Base-by-base conservation (phyloP, 2,113 vertebrate genomes). In the Takifugu flavidus region DNA sequence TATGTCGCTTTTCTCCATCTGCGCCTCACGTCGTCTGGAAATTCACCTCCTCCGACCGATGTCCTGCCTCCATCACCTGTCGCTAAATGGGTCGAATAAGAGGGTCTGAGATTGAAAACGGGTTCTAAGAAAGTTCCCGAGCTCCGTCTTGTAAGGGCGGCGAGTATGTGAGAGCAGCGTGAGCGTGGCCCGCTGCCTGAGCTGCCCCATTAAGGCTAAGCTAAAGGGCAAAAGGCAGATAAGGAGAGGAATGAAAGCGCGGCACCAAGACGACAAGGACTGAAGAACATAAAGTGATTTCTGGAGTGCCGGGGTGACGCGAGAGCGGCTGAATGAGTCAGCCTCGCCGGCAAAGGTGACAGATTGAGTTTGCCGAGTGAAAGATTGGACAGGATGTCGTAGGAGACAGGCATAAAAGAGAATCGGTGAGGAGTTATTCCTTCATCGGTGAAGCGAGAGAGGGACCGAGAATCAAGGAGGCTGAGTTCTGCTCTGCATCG, bases 271-370 rank as follows among this genome's bases (percentile, higher is more conserved):
- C 15, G 10, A 49, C 14, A 49, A 39, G 34, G 47, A 20, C 51
- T 54, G 49, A 6, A 20, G 12, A n/a, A 54, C 55, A 13, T 63
- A 59, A 0, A 46, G 43, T 29, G 0, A 47, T 43, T 65, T 62
- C 54, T 56, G 26, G 53, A 64, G 66, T 11, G 8, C n/a, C 52
- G 56, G 20, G 5, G 49, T 56, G 73, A 77, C 72, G 56, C 14
- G 52, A 60, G 58, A 71, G 60, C 65, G 76, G 78, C 55, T 73
- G 61, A 56, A 62, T 8, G 62, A 62, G 68, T 49, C 4, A 49
- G 56, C 45, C 62, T 62, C 68, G 52, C 50, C 70, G 25, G 53
- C 53, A 56, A 64, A 55, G 45, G 47, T n/a, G 27, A 53, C 56
- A 42, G 20, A 53, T 31, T 25, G 58, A 7, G n/a, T 45, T 15